phyloP scores from a whole-genome alignment of 2,113 vertebrate genomes.

The Crotalus helleri region DNA sequence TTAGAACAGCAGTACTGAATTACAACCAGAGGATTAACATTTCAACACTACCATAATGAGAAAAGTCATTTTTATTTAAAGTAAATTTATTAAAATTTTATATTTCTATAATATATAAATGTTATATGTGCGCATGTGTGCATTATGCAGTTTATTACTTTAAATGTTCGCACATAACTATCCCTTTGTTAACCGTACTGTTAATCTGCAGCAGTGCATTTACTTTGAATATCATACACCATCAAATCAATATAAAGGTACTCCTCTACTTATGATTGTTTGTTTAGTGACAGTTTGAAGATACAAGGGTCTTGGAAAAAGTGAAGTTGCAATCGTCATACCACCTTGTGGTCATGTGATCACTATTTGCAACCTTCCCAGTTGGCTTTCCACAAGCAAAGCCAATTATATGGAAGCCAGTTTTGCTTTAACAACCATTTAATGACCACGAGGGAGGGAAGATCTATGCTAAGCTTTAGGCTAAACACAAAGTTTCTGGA shows the following conservation, averaged over 20 bases:
- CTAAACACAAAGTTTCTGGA: background rate
- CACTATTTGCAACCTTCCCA: background rate
- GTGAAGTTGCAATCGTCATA: background rate
- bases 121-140: background rate
- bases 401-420: background rate
- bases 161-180: background rate
- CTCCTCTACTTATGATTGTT: background rate
- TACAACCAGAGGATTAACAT: constrained; percentile 43
- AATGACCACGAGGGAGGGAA: background rate
- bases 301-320: background rate
- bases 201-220: background rate
- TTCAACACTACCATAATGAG: constrained; percentile 38
- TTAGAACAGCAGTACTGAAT: constrained; percentile 46
- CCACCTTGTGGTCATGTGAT: background rate
- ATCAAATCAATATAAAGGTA: background rate
- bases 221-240: background rate
- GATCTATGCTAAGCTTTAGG: background rate
- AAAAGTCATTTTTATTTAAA: background rate
- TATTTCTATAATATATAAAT: background rate
- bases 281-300: background rate
- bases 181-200: background rate
- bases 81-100: background rate
- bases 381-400: background rate
- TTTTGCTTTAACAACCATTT: background rate
- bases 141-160: background rate